Evolutionary conservation across 2,797 vertebrate species (phyloP).

Genomic region (Malurus leucopterus): DNA sequence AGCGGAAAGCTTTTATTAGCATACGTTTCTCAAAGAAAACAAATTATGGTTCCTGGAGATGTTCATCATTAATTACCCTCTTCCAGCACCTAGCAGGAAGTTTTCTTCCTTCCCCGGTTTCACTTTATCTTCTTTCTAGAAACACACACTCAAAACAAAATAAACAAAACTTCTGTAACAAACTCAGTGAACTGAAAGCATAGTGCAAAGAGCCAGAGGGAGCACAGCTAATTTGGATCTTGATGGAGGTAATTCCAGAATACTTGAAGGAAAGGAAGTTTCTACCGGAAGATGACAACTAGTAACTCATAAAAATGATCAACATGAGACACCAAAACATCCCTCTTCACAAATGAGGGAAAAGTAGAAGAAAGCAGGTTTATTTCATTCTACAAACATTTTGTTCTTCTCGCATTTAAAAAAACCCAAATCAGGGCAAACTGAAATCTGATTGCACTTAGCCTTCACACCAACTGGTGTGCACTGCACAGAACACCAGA

Average conservation of each 20-base stretch:
- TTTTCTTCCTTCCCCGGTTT: neutral
- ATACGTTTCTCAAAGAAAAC: constrained; percentile 21
- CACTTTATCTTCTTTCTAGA: constrained; percentile 1
- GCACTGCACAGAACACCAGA: neutral
- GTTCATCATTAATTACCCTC: neutral
- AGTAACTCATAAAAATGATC: neutral
- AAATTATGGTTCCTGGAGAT: constrained; percentile 17
- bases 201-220: neutral
- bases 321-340: neutral
- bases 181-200: neutral
- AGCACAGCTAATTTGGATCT: neutral
- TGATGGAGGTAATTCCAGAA: neutral
- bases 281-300: neutral
- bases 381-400: neutral
- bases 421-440: neutral
- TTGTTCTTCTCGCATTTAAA: neutral
- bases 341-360: neutral
- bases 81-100: neutral
- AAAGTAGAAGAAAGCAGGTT: neutral
- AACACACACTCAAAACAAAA: constrained; percentile 12
- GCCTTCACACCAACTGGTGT: neutral
- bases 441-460: neutral
- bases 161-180: constrained; percentile 24
- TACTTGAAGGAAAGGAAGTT: neutral
- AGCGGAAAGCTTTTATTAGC: constrained; percentile 29